Evolutionary conservation across 2,113 vertebrate species (phyloP).

Genomic region (Pteropus alecto): DNA sequence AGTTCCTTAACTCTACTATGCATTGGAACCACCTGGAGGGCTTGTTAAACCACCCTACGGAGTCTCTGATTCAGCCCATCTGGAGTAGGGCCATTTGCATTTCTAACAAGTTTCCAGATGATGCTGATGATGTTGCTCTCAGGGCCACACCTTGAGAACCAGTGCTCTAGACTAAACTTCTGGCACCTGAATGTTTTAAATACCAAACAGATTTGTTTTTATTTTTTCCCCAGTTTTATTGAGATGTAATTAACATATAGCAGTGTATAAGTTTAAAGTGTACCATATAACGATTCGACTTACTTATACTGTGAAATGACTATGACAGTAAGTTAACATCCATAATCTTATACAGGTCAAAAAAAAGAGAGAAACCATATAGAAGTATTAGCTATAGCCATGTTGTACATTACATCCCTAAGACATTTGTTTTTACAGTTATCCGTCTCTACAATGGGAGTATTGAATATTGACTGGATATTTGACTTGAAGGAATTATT

Average conservation of each 20-base stretch:
- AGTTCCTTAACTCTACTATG: background rate
- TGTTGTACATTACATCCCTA: background rate
- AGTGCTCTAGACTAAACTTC: background rate
- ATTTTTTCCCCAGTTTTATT: background rate
- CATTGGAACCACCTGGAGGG: background rate
- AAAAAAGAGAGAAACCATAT: background rate
- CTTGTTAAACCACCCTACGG: background rate
- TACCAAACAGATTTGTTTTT: background rate
- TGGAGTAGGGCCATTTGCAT: background rate
- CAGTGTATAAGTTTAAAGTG: background rate
- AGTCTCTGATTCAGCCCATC: background rate
- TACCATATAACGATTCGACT: background rate
- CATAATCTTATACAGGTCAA: background rate
- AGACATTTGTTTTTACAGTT: background rate
- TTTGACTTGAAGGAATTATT: background rate
- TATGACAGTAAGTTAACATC: background rate
- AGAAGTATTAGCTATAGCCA: background rate
- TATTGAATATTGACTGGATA: background rate
- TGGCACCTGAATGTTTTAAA: background rate
- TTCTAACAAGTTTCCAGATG: background rate
- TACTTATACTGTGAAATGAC: background rate
- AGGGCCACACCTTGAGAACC: background rate
- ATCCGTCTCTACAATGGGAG: background rate
- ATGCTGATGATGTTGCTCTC: no score
- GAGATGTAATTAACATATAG: background rate